Evolutionary conservation across 2,888 invertebrate species (phyloP), one percentile per base, ranked within the genome.

Genomic region (Boloria selene): DNA sequence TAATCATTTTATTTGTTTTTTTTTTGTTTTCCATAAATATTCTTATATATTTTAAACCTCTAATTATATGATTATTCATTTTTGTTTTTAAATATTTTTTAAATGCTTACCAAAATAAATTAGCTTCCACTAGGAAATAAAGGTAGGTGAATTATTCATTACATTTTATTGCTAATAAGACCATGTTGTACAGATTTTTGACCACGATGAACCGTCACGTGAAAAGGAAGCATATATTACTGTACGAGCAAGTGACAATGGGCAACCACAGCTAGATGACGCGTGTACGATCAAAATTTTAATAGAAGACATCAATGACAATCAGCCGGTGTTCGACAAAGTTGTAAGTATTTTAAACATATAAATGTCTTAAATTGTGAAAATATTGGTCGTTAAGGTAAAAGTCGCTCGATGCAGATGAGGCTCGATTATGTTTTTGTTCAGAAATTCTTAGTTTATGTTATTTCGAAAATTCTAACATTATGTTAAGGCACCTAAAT

Each of bases 231-330:
- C 93, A 69, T 97, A 97, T 79, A 93, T 97, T 59, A 98, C 97
- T 44, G 97, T 98, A 7, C 95, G 97, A 82, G 99, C 98, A 0
- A 97, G 96, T 66, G 99, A 99, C 88, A 97, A 98, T 84, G 99
- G 98, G 0, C 94, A 95, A 73, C 98, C 98, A 0, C 95, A 96
- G 56, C 91, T 99, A 61, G 97, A 97, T 76, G 98, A 98, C 78
- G 96, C 97, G 64, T 99, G 99, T 87, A 98, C 98, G 5, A 97
- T 99, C 83, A 97, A 96, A 92, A 96, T 98, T 64, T 95, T 95
- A 71, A 96, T 98, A 72, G 95, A 95, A 79, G 99, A 99, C 87
- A 95, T 97, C 80, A 99, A 99, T 89, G 99, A 99, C 85, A 98
- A 98, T 81, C 92, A 88, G 16, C 96, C 96, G 4, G 94, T 95